Evolutionary conservation across 2,113 vertebrate species (phyloP).

Genomic region (Gnathochromis pfefferi): DNA sequence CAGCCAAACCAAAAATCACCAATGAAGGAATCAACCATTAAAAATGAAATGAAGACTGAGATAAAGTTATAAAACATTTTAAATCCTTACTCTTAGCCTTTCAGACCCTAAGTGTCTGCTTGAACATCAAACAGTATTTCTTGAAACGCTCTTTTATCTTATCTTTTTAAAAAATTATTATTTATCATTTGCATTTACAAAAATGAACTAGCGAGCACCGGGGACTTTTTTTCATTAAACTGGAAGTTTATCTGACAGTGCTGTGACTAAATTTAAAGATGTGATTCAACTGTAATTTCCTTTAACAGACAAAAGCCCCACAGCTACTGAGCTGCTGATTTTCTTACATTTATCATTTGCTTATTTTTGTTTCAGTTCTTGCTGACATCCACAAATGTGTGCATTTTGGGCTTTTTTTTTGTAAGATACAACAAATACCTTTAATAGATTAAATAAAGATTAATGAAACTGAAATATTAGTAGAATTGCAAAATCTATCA

Average conservation of each 20-base stretch:
- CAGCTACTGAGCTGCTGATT: accelerated
- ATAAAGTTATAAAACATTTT: neutral
- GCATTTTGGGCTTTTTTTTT: neutral
- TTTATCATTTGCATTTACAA: neutral
- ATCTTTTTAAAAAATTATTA: accelerated
- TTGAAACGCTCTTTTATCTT: accelerated
- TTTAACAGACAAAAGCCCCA: neutral
- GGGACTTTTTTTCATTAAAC: neutral
- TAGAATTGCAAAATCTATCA: neutral
- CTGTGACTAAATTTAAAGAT: neutral
- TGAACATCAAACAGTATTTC: neutral
- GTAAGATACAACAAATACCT: neutral
- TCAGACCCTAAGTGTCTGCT: neutral
- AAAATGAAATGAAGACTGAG: neutral
- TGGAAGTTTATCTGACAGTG: neutral
- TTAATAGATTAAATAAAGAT: accelerated
- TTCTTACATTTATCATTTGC: neutral
- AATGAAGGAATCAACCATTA: accelerated
- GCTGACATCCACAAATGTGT: accelerated
- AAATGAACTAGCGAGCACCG: accelerated
- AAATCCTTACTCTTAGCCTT: neutral
- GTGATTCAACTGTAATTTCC: neutral
- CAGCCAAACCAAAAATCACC: neutral
- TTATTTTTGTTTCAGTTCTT: neutral
- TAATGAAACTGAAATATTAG: neutral